Conservation (phyloP, 1,140 invertebrate genomes). For the Campoletis sonorensis region DNA sequence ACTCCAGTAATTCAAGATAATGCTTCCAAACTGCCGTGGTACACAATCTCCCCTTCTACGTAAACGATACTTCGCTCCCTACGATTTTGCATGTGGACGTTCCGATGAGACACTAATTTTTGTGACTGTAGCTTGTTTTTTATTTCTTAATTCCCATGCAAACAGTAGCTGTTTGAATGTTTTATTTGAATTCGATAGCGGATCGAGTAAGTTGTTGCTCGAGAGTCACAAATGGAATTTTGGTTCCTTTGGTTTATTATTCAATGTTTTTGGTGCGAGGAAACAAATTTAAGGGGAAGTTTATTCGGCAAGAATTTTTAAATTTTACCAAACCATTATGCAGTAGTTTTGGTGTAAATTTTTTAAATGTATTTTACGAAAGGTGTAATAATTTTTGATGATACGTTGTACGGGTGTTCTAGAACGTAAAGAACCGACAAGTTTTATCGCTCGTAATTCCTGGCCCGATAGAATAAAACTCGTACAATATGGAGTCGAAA, state of each 20-base stretch:
- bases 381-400: background rate
- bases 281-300: no score
- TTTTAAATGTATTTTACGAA: background rate
- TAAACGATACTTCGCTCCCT: background rate
- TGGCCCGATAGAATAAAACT: conserved; percentile 36
- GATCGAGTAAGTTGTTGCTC: no score
- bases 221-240: no score
- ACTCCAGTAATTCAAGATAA: conserved; percentile 39
- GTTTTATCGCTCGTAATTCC: conserved; percentile 62
- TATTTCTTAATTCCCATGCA: conserved; percentile 2
- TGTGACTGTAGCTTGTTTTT: background rate
- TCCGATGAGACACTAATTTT: conserved; percentile 7
- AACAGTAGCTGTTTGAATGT: conserved; percentile 9
- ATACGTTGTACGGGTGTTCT: background rate
- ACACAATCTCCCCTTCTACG: background rate
- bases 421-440: conserved; percentile 35
- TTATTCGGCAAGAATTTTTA: no score
- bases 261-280: no score
- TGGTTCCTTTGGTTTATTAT: no score
- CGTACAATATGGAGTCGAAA: conserved; percentile 11
- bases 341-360: background rate
- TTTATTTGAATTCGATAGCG: background rate
- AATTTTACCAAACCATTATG: no score
- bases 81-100: background rate
- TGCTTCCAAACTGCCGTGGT: background rate